Conservation (phyloP, 1,140 invertebrate species). For the Eulimnadia texana region DNA sequence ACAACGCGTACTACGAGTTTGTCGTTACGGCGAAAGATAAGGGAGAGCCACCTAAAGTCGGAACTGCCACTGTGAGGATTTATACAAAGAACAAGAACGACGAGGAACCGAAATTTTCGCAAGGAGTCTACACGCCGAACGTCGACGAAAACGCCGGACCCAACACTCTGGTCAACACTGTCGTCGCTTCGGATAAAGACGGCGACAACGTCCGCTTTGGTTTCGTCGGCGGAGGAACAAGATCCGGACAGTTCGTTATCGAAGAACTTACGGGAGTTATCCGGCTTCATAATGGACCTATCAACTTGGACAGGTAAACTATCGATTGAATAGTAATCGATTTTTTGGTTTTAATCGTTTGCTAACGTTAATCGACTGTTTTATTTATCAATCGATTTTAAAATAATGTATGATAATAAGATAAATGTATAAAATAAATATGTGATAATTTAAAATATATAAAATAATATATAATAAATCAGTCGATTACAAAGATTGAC, state of each 20-base stretch:
- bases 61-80: slow-evolving; percentile 77
- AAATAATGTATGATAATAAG: neutral
- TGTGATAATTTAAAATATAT: too few species aligned
- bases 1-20: slow-evolving; percentile 92
- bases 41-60: slow-evolving; percentile 78
- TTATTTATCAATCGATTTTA: neutral
- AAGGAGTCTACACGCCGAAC: slow-evolving; percentile 90
- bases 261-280: slow-evolving; percentile 92
- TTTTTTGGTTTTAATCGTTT: neutral
- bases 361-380: neutral
- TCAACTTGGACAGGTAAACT: slow-evolving; percentile 53
- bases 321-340: neutral
- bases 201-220: slow-evolving; percentile 87
- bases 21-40: slow-evolving; percentile 82
- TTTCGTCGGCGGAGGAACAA: slow-evolving; percentile 76
- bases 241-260: slow-evolving; percentile 83
- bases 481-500: too few species aligned
- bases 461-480: too few species aligned
- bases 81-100: slow-evolving; percentile 95
- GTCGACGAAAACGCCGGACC: slow-evolving; percentile 90
- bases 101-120: slow-evolving; percentile 88
- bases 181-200: slow-evolving; percentile 88
- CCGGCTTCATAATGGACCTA: slow-evolving; percentile 65
- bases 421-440: too few species aligned
- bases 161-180: slow-evolving; percentile 83